Conservation (phyloP, 2,888 invertebrate species). For the Apotomis turbidana region DNA sequence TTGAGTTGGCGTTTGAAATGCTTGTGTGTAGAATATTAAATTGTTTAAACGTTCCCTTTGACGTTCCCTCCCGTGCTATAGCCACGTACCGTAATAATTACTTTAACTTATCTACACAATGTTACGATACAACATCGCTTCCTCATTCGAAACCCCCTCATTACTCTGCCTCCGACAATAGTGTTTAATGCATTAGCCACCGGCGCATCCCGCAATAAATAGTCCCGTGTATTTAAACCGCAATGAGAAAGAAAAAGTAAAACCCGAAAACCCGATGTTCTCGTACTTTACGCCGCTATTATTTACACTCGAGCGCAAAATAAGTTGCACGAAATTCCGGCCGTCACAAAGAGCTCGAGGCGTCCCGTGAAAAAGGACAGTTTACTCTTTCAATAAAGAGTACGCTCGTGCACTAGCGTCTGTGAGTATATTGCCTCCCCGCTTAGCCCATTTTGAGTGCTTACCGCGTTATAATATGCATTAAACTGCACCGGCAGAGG, state of each 20-base stretch:
- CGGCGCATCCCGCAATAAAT: slow-evolving; percentile 56
- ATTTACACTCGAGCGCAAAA: slow-evolving; percentile 73
- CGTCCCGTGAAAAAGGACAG: slow-evolving; percentile 79
- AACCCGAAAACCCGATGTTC: slow-evolving; percentile 66
- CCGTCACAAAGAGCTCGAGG: slow-evolving; percentile 73
- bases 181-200: slow-evolving; percentile 56
- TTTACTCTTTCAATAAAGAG: slow-evolving; percentile 81
- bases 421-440: slow-evolving; percentile 71
- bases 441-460: slow-evolving; percentile 75
- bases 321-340: slow-evolving; percentile 74
- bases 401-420: slow-evolving; percentile 64
- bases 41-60: slow-evolving; percentile 81
- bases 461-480: slow-evolving; percentile 81
- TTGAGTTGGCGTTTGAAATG: slow-evolving; percentile 80
- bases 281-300: slow-evolving; percentile 66
- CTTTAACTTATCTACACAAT: slow-evolving; percentile 71
- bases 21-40: slow-evolving; percentile 82
- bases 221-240: slow-evolving; percentile 61
- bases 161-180: slow-evolving; percentile 51
- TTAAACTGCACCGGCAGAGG: slow-evolving; percentile 73
- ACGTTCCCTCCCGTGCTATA: slow-evolving; percentile 65
- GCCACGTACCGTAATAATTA: slow-evolving; percentile 75
- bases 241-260: slow-evolving; percentile 59
- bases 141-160: slow-evolving; percentile 49
- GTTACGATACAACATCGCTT: slow-evolving; percentile 58